Evolutionary conservation across 2,113 vertebrate genomes (phyloP).

Genomic region (Benitochromis conjunctus): DNA sequence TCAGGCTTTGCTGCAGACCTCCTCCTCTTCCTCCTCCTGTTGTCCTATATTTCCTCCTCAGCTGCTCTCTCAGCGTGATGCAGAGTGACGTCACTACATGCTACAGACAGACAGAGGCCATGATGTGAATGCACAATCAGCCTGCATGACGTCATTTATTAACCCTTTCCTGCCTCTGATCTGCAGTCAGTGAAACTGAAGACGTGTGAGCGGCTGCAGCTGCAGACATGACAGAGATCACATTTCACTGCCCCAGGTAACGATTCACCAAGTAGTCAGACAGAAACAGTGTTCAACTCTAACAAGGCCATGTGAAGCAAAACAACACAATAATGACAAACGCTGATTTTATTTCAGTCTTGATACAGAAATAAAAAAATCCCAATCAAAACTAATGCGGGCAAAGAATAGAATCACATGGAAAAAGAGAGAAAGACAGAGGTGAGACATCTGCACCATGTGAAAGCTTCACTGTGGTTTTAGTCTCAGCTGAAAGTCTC

Average conservation of each 20-base stretch:
- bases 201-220: background rate
- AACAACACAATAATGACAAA: background rate
- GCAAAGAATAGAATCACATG: background rate
- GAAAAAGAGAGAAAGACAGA: background rate
- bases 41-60: slow-evolving; percentile 49
- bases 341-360: background rate
- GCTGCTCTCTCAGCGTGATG: slow-evolving; percentile 9
- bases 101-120: background rate
- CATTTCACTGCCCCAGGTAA: background rate
- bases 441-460: background rate
- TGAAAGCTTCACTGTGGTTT: background rate
- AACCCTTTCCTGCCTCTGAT: background rate
- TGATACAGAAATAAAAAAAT: background rate
- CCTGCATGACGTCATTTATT: background rate
- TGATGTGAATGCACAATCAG: slow-evolving; percentile 8
- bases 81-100: slow-evolving; percentile 28
- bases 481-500: background rate
- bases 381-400: background rate
- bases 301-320: background rate
- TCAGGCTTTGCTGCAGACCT: slow-evolving; percentile 1
- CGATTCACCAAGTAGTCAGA: background rate
- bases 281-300: background rate
- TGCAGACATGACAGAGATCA: background rate
- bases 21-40: slow-evolving; percentile 1
- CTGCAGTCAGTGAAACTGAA: background rate